These are phyloP conservation scores for Neodiprion fabricii DNA, from an alignment of 1,140 invertebrate species.

Conservation along the genomic window DNA sequence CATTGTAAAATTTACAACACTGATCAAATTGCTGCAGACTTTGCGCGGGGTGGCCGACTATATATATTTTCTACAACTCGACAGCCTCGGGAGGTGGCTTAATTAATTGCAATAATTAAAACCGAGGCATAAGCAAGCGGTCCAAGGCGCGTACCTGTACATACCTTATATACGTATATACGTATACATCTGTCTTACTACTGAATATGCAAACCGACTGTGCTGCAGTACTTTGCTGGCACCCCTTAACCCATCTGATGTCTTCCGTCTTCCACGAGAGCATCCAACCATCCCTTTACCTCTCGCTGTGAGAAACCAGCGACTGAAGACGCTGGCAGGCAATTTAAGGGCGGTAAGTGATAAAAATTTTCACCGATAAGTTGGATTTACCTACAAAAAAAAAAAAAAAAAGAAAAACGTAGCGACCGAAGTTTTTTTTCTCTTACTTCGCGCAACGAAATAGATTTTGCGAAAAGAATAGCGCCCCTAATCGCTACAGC, in stretches of 20 bases:
- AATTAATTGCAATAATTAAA: slow-evolving; percentile 60
- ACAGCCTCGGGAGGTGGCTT: slow-evolving; percentile 30
- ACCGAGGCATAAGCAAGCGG: slow-evolving; percentile 35
- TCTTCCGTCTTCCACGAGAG: no score
- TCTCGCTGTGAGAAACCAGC: no score
- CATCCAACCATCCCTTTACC: no score
- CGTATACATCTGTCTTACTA: background rate
- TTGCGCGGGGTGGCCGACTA: no score
- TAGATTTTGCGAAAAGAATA: background rate
- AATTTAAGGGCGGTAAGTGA: no score
- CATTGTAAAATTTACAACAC: no score
- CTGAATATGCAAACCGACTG: slow-evolving; percentile 31
- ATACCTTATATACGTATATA: slow-evolving; percentile 6
- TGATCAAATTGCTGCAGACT: no score
- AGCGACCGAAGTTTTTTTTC: slow-evolving; percentile 1
- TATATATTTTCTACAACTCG: no score
- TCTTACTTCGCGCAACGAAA: slow-evolving; percentile 13
- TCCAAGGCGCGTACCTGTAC: background rate
- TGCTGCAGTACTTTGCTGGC: no score
- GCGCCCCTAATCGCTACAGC: no score
- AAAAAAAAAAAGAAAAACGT: background rate
- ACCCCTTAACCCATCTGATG: no score
- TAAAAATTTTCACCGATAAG: background rate
- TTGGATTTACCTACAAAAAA: background rate
- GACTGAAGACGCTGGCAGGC: no score